Base-by-base conservation (phyloP, 2,797 vertebrate genomes). In the Urocyon cinereoargenteus region DNA sequence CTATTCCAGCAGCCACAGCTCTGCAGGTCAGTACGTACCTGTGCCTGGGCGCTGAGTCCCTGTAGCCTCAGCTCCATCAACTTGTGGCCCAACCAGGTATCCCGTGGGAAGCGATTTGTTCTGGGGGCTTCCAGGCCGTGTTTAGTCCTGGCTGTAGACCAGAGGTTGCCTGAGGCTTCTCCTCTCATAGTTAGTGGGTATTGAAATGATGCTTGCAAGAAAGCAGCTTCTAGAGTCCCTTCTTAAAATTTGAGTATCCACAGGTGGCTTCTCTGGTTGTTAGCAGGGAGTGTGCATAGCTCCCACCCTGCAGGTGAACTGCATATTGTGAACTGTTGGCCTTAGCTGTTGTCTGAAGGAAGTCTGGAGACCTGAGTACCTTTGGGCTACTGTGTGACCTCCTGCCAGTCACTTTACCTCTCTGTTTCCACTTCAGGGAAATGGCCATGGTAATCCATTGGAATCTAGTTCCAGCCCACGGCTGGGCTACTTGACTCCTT, bases 21-120 rank as follows among this genome's bases (percentile, higher is more conserved):
- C 59, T 66, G 77, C 10, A 0, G 0, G 1, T 53, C n/a, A 1
- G 28, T 16, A 45, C 6, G 21, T 45, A 24, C 21, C 1, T 1
- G 3, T 11, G n/a, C 45, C 59, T 4, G 3, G 26, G 40, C 0
- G 0, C 26, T 3, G 22, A n/a, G 13, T 55, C 21, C 14, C 10
- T 3, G 3, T 24, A 26, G 26, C 22, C 1, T 36, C 55, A 16
- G 53, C 28, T 70, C 78, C 84, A 26, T 18, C 31, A 15, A 2
- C 62, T n/a, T 22, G 53, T 18, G 15, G 51, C 61, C 6, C 22
- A 31, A 57, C 59, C 84, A 61, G 11, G 40, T 15, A 5, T 51
- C 36, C 5, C 62, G 57, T 16, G 3, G 0, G 21, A 34, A 57
- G 31, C 24, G 22, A 18, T 77, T 62, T 57, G 68, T 79, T 57